Conservation (phyloP, 2,797 vertebrate genomes). For the Anomalospiza imberbis region DNA sequence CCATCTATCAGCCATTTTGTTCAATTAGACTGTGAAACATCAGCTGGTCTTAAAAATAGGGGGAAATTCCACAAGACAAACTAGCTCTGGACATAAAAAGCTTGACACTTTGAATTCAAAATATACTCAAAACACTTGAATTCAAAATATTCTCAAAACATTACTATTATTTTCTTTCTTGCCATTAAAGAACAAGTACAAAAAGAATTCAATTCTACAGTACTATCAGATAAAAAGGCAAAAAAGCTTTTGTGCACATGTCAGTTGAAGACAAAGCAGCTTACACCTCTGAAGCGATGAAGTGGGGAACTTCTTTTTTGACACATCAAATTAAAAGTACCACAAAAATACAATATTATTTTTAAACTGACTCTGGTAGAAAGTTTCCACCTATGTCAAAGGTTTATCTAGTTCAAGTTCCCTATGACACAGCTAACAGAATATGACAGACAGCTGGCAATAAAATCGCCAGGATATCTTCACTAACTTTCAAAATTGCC, state of each 20-base stretch:
- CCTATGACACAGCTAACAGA: background rate
- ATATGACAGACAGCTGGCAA: background rate
- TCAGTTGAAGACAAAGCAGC: background rate
- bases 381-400: background rate
- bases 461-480: background rate
- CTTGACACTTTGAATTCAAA: background rate
- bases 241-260: background rate
- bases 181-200: background rate
- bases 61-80: background rate
- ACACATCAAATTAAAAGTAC: background rate
- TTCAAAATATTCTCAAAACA: background rate
- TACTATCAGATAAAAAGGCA: background rate
- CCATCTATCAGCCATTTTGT: background rate
- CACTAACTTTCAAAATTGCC: background rate
- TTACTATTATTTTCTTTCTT: background rate
- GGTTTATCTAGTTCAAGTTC: background rate
- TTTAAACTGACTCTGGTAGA: background rate
- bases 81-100: background rate
- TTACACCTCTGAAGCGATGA: background rate
- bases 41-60: background rate
- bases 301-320: background rate
- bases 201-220: background rate
- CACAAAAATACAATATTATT: background rate
- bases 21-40: background rate
- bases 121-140: background rate